These are phyloP conservation scores for Macaria notata DNA, from an alignment of 2,888 invertebrate genomes.

Conservation along the genomic window DNA sequence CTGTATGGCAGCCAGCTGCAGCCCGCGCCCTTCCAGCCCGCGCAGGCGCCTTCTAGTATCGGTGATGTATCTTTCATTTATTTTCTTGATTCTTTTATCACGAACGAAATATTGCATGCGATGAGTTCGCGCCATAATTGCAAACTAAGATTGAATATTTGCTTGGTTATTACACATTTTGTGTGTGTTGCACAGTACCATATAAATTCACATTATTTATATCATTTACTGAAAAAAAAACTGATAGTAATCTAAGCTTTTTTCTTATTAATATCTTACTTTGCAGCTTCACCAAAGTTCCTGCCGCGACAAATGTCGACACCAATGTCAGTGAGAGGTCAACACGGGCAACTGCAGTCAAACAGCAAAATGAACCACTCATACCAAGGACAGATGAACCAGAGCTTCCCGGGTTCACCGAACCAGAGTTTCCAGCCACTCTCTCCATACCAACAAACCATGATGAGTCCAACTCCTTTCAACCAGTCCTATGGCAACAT, in stretches of 20 bases:
- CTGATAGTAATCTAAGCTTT: too few relatives aligned
- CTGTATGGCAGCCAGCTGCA: constrained; percentile 95
- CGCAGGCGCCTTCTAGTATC: constrained; percentile 57
- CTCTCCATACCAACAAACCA: constrained; percentile 60
- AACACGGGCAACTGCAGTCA: constrained; percentile 57
- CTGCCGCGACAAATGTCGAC: constrained; percentile 77
- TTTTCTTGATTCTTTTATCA: too few relatives aligned
- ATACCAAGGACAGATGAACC: constrained; percentile 61
- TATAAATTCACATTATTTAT: too few relatives aligned
- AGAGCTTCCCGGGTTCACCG: constrained; percentile 58
- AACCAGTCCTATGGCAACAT: constrained; percentile 69
- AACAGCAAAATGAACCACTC: constrained; percentile 61
- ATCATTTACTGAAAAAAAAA: too few relatives aligned
- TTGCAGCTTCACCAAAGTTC: constrained; percentile 71
- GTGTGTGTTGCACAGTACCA: too few relatives aligned
- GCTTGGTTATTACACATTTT: too few relatives aligned
- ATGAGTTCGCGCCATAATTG: too few relatives aligned
- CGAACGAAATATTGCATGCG: too few relatives aligned
- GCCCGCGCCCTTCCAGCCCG: constrained; percentile 63
- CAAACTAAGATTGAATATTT: too few relatives aligned
- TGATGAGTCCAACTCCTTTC: constrained; percentile 60
- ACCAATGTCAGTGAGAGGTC: constrained; percentile 68
- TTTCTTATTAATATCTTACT: too few relatives aligned
- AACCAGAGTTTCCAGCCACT: constrained; percentile 60
- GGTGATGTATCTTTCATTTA: constrained; percentile 38